Evolutionary conservation across 1,140 invertebrate species (phyloP).

Genomic region (Pseudomyrmex dendroicus): DNA sequence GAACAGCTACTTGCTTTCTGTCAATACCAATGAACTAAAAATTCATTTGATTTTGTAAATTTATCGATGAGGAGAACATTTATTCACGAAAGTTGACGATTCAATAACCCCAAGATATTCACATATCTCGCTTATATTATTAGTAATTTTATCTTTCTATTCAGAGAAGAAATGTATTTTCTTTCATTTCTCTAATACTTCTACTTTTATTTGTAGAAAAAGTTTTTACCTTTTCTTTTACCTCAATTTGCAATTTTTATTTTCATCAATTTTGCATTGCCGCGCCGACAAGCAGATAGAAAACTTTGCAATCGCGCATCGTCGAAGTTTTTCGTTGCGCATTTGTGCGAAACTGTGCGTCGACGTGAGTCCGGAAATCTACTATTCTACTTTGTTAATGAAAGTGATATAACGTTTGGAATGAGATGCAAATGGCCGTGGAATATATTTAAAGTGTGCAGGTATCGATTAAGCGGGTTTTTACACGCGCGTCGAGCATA

Average conservation of each 20-base stretch:
- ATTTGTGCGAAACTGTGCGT: slow-evolving; percentile 36
- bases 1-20: slow-evolving; percentile 14
- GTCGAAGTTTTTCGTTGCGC: slow-evolving; percentile 20
- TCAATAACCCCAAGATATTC: too few species aligned
- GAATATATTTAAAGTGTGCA: slow-evolving; percentile 72
- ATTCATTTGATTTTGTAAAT: slow-evolving; percentile 14
- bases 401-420: slow-evolving; percentile 74
- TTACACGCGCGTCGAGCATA: slow-evolving; percentile 67
- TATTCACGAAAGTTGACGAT: too few species aligned
- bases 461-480: slow-evolving; percentile 63
- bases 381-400: slow-evolving; percentile 75
- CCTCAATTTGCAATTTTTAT: slow-evolving; percentile 45
- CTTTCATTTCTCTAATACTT: not conserved
- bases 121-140: not conserved
- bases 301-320: slow-evolving; percentile 25
- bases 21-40: slow-evolving; percentile 19
- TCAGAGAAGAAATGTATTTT: not conserved
- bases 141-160: not conserved
- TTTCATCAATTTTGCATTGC: slow-evolving; percentile 2
- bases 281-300: slow-evolving; percentile 1
- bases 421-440: slow-evolving; percentile 75
- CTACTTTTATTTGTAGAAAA: slow-evolving; percentile 8
- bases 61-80: not conserved
- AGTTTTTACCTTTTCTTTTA: slow-evolving; percentile 17
- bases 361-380: slow-evolving; percentile 57